Evolutionary conservation across 2,797 vertebrate species (phyloP).

Genomic region (Pseudomugil tenellus): DNA sequence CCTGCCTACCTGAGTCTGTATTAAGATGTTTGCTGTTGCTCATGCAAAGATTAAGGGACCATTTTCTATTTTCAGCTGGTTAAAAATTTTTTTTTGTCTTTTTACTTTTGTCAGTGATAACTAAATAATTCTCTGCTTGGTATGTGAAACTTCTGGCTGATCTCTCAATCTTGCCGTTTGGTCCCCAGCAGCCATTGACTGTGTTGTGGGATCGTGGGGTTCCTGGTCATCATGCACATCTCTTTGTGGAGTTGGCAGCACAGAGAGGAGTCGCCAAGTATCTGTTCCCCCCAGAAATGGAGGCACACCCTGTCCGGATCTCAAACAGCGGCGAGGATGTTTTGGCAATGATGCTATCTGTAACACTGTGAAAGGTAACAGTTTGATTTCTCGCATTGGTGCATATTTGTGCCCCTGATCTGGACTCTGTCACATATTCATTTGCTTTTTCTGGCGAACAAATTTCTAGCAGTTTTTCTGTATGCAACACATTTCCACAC

Average conservation of each 20-base stretch:
- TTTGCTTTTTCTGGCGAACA: slow-evolving; percentile 20
- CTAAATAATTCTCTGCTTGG: neutral
- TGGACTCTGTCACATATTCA: slow-evolving; percentile 27
- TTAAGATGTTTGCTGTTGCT: slow-evolving; percentile 33
- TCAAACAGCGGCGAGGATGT: slow-evolving; percentile 89
- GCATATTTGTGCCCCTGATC: neutral
- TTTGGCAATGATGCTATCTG: slow-evolving; percentile 83
- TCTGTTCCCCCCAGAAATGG: slow-evolving; percentile 85
- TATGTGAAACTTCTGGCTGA: slow-evolving; percentile 40
- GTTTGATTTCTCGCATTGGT: slow-evolving; percentile 3
- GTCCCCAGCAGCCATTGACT: slow-evolving; percentile 84
- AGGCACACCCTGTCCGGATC: slow-evolving; percentile 87
- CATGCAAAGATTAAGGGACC: slow-evolving; percentile 27
- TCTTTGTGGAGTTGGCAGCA: slow-evolving; percentile 85
- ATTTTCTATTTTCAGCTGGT: slow-evolving; percentile 3
- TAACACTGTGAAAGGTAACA: slow-evolving; percentile 82
- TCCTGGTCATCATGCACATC: slow-evolving; percentile 87
- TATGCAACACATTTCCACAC: slow-evolving; percentile 30
- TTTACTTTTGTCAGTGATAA: neutral
- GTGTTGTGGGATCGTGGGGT: slow-evolving; percentile 86
- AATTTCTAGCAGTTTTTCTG: slow-evolving; percentile 1
- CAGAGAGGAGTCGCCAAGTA: slow-evolving; percentile 86
- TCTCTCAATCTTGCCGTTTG: slow-evolving; percentile 26
- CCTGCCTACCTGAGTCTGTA: slow-evolving; percentile 32
- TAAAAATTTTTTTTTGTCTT: neutral